Percentiles rank a stretch among this genome's conserved stretches.
Conservation (phyloP, 2,113 vertebrate species). For the Pelodiscus sinensis region DNA sequence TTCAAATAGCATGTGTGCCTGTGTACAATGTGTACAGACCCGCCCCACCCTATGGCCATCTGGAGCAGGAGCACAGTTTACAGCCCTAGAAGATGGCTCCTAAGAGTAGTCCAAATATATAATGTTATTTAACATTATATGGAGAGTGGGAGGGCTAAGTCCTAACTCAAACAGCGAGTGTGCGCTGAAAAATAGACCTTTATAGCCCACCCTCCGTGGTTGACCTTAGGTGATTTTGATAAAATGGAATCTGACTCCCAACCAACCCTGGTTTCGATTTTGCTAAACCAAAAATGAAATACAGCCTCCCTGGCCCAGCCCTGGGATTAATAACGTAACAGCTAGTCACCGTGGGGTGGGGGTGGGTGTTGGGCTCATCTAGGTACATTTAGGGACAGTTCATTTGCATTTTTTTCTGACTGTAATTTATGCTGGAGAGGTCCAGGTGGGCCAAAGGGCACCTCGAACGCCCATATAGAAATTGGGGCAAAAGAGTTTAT, state of each 20-base stretch:
- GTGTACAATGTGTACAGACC: rapidly evolving
- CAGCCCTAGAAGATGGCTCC: rapidly evolving
- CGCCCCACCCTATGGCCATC: not conserved
- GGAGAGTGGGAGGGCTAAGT: not conserved
- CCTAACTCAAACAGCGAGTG: not conserved
- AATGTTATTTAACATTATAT: rapidly evolving
- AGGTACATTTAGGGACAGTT: not conserved
- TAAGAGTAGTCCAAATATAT: not conserved
- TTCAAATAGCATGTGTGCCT: rapidly evolving
- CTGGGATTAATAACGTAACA: not conserved
- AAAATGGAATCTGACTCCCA: not conserved
- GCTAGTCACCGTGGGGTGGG: not conserved
- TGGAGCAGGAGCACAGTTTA: not conserved
- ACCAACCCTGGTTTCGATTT: not conserved
- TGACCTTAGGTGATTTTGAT: not conserved
- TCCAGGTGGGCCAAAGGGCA: not conserved
- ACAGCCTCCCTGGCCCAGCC: not conserved
- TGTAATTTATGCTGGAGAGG: not conserved
- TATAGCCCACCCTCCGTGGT: rapidly evolving
- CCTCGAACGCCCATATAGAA: not conserved
- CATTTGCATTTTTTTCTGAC: not conserved
- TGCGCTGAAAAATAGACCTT: rapidly evolving
- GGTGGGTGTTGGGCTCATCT: not conserved
- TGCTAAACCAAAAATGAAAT: not conserved
- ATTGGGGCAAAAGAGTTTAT: not conserved